Evolutionary conservation across 2,113 vertebrate species (phyloP), one percentile per base, ranked within the genome.

Genomic region (Pardalotus punctatus): DNA sequence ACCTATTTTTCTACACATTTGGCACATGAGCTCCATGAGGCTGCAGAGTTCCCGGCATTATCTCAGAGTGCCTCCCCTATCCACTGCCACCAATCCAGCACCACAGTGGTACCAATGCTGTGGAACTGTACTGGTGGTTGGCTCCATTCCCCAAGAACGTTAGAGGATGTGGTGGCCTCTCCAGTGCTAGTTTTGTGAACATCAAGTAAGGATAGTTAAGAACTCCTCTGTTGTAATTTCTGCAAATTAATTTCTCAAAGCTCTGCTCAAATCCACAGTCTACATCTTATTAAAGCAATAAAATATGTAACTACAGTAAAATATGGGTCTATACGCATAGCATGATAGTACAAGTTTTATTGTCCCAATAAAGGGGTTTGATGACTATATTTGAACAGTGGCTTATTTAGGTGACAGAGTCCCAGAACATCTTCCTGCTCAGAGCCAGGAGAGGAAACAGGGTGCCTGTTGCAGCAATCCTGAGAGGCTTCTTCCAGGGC

Each of bases 241-340:
- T 57, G 88, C 70, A 93, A 89, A 94, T 85, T 65, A 96, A 88
- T 84, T 96, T 92, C 0, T 10, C 89, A 90, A 95, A 92, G 77
- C 48, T 61, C 76, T 2, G 15, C 79, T 93, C 48, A 79, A 64
- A 92, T 85, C 76, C 38, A n/a, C 62, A 89, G 33, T 65, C 72
- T 1, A 20, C 93, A 76, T 96, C 87, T 97, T 97, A 97, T 97
- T 97, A 97, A 97, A 96, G 86, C 79, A 77, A 85, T 97, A 97
- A 96, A 97, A 96, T 93, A 94, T 10, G 57, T 93, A 93, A 92
- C 94, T 79, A 51, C 42, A n/a, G 81, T 97, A 89, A 93, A 96
- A 77, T 94, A 81, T 21, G 47, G 36, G 74, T 90, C 69, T 87
- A 45, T 95, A 67, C 67, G 21, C 73, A 57, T 28, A 83, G 76